phyloP scores from a whole-genome alignment of 2,888 invertebrate genomes.

The Drosophila lacicola region DNA sequence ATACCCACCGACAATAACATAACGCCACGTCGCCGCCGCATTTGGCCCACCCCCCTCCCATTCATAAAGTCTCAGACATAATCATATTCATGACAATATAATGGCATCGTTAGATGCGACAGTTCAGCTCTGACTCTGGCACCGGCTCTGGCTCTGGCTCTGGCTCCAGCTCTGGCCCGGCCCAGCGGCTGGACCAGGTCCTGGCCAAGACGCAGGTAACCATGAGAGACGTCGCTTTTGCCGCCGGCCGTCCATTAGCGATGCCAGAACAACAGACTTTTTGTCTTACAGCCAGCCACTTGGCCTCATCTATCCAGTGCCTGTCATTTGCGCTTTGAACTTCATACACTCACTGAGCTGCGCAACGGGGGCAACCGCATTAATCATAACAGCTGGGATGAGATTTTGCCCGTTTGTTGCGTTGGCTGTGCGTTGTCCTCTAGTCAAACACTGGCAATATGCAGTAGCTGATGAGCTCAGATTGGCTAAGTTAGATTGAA shows the following conservation, averaged over 20 bases:
- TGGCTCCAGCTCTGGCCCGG: background rate
- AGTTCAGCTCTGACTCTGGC: background rate
- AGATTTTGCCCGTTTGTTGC: slow-evolving; percentile 15
- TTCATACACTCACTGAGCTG: slow-evolving; percentile 36
- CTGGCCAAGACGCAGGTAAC: slow-evolving; percentile 34
- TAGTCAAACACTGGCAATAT: background rate
- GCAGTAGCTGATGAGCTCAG: background rate
- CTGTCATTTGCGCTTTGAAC: slow-evolving; percentile 22
- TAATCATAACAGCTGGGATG: slow-evolving; percentile 41
- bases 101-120: slow-evolving; percentile 62
- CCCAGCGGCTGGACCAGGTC: slow-evolving; percentile 1
- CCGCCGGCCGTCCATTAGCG: slow-evolving; percentile 53
- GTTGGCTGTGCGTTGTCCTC: background rate
- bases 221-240: slow-evolving; percentile 45
- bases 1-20: slow-evolving; percentile 5
- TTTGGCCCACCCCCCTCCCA: background rate
- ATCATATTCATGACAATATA: slow-evolving; percentile 77
- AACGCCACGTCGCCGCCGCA: background rate
- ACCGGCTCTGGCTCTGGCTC: background rate
- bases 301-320: slow-evolving; percentile 2
- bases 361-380: slow-evolving; percentile 35
- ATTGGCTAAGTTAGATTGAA: no score
- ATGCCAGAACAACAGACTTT: slow-evolving; percentile 20
- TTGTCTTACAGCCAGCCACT: slow-evolving; percentile 32
- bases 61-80: slow-evolving; percentile 26